Evolutionary conservation across 2,113 vertebrate genomes (phyloP).

Genomic region (Protobothrops mucrosquamatus): DNA sequence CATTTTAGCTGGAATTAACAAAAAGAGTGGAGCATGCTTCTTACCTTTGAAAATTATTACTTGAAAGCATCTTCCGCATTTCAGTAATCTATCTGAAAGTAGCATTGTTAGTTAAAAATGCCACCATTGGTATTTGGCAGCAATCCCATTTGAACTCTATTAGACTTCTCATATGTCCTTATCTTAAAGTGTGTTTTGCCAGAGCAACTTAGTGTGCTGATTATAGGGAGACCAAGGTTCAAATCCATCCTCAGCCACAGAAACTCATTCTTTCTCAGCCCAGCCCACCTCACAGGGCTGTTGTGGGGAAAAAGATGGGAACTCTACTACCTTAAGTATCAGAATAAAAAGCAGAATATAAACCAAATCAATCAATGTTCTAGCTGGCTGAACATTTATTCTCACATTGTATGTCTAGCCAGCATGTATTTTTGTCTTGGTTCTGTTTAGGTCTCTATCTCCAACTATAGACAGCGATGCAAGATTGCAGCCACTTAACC

Average conservation of each 20-base stretch:
- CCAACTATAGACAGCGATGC: not conserved
- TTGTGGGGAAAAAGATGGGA: not conserved
- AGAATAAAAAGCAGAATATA: not conserved
- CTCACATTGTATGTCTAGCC: not conserved
- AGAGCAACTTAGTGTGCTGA: not conserved
- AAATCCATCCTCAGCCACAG: not conserved
- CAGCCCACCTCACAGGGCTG: not conserved
- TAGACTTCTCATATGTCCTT: not conserved
- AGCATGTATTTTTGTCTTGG: not conserved
- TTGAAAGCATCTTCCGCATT: not conserved
- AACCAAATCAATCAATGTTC: not conserved
- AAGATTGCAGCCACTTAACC: not conserved
- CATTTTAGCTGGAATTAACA: not conserved
- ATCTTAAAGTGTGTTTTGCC: too few species aligned
- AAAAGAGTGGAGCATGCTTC: not conserved
- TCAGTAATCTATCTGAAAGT: not conserved
- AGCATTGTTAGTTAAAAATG: not conserved
- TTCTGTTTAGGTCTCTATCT: not conserved
- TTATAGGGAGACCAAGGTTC: not conserved
- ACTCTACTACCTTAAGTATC: not conserved
- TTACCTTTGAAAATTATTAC: not conserved
- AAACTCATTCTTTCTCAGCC: not conserved
- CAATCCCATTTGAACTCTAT: not conserved
- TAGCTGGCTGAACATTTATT: not conserved
- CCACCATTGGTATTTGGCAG: not conserved